A percentile compares a stretch with the other conserved stretches of the same genome.
Evolutionary conservation across 2,888 invertebrate species (phyloP).

Genomic region (Podotricha telesiphe): DNA sequence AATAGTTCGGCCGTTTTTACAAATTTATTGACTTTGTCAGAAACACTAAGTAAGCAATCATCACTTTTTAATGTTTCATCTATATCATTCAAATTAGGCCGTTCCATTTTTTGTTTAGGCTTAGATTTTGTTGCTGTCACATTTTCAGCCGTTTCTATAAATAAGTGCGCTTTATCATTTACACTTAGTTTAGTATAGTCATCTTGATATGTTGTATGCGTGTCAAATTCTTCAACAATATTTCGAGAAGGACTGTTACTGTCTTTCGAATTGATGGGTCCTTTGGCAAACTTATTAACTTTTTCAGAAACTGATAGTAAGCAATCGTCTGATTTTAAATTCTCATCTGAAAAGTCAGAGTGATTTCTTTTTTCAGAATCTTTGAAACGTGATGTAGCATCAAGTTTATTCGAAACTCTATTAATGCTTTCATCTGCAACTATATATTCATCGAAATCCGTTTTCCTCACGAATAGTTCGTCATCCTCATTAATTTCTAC

Average conservation of each 20-base stretch:
- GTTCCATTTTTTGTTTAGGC: slow-evolving; percentile 66
- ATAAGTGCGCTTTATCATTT: slow-evolving; percentile 86
- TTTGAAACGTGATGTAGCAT: slow-evolving; percentile 58
- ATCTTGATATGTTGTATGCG: slow-evolving; percentile 77
- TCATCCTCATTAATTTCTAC: slow-evolving; percentile 82
- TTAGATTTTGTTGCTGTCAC: slow-evolving; percentile 72
- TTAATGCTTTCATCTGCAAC: slow-evolving; percentile 81
- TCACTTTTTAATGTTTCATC: slow-evolving; percentile 84
- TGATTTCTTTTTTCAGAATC: slow-evolving; percentile 69
- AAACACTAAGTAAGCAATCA: slow-evolving; percentile 85
- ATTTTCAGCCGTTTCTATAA: slow-evolving; percentile 85
- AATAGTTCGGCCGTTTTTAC: slow-evolving; percentile 85
- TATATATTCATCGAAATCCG: slow-evolving; percentile 62
- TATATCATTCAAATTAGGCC: slow-evolving; percentile 81
- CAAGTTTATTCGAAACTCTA: slow-evolving; percentile 78
- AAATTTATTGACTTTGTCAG: slow-evolving; percentile 86
- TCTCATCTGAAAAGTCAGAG: slow-evolving; percentile 79
- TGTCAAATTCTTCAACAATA: slow-evolving; percentile 78
- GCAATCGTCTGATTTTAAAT: slow-evolving; percentile 84
- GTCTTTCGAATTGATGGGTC: slow-evolving; percentile 65
- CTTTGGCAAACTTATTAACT: slow-evolving; percentile 86
- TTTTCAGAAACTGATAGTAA: slow-evolving; percentile 87
- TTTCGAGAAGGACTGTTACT: slow-evolving; percentile 68
- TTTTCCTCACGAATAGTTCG: slow-evolving; percentile 69
- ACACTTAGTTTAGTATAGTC: slow-evolving; percentile 83